Evolutionary conservation across 2,113 vertebrate species (phyloP), one percentile per base, ranked within the genome.

Genomic region (Gymnarchus niloticus): DNA sequence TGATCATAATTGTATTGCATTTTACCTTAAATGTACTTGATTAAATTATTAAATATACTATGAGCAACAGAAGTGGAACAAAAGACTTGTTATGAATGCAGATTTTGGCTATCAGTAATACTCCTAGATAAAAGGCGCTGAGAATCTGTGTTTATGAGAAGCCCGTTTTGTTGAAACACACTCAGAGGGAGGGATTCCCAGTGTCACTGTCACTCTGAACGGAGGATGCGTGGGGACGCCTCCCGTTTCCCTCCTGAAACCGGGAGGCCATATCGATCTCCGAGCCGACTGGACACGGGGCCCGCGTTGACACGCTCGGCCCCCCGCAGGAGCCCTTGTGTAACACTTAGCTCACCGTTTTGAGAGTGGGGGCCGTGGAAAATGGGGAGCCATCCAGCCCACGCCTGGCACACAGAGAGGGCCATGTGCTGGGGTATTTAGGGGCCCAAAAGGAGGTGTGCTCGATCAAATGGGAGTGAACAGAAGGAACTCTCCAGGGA

Each of bases 401-500:
- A 89, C 91, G 92, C 92, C 94, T 93, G 91, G 88, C 84, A 83
- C 90, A 88, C 87, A 93, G 93, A 94, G 90, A 90, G 90, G 93
- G 90, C 95, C 95, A 92, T 95, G 96, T 96, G 95, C 95, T 93
- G 92, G 95, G 93, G 92, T 94, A 94, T 96, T 96, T 95, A 96
- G 89, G 86, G 88, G 90, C 90, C 92, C 91, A 89, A 95, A 95
- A 94, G 94, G 93, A 95, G 95, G 95, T 89, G 90, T 93, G 92
- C 95, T 95, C 94, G 95, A 96, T 96, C 95, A 96, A 97, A 96
- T 94, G 94, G 94, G 93, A 95, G 91, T 82, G 95, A 98, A 96
- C 97, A 99, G 97, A 99, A 99, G 97, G 97, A 96, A 94, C 93
- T 95, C 97, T 98, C 97, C 95, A 94, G 95, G 96, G 95, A 95